Evolutionary conservation across 2,888 invertebrate species (phyloP).

Genomic region (Actias luna): DNA sequence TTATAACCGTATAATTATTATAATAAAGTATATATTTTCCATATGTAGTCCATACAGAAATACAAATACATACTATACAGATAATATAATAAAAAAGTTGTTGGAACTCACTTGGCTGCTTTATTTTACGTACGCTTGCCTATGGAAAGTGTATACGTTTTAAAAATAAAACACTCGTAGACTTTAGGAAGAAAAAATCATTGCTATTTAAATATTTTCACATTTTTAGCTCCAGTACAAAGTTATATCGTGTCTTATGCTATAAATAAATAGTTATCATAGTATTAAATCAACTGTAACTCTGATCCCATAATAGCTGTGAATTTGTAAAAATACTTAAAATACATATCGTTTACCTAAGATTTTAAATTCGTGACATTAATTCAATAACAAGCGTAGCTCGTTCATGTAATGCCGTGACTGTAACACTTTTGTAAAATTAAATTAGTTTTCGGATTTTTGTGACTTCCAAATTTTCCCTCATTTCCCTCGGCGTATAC

Average conservation of each 20-base stretch:
- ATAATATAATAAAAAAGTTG: background rate
- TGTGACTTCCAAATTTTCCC: background rate
- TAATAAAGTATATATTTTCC: background rate
- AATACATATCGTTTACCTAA: slow-evolving; percentile 78
- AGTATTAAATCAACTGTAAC: slow-evolving; percentile 33
- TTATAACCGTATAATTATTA: slow-evolving; percentile 13
- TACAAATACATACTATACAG: background rate
- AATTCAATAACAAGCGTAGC: slow-evolving; percentile 65
- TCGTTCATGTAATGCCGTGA: slow-evolving; percentile 26
- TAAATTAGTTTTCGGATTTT: slow-evolving; percentile 10
- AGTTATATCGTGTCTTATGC: slow-evolving; percentile 61
- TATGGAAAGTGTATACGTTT: background rate
- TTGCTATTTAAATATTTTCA: background rate
- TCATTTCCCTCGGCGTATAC: background rate
- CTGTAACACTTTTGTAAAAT: background rate
- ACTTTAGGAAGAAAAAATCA: background rate
- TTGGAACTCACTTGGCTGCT: too few relatives aligned
- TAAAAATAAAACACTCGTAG: background rate
- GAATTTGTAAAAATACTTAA: slow-evolving; percentile 49
- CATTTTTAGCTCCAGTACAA: slow-evolving; percentile 64
- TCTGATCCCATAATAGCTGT: slow-evolving; percentile 28
- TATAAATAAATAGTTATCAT: slow-evolving; percentile 19
- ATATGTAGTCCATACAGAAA: background rate
- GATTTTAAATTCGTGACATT: slow-evolving; percentile 65
- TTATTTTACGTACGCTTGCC: background rate